A percentile compares a stretch with the other conserved stretches of the same genome.
Conservation (phyloP, 2,888 invertebrate species). For the Gnatocerus cornutus region DNA sequence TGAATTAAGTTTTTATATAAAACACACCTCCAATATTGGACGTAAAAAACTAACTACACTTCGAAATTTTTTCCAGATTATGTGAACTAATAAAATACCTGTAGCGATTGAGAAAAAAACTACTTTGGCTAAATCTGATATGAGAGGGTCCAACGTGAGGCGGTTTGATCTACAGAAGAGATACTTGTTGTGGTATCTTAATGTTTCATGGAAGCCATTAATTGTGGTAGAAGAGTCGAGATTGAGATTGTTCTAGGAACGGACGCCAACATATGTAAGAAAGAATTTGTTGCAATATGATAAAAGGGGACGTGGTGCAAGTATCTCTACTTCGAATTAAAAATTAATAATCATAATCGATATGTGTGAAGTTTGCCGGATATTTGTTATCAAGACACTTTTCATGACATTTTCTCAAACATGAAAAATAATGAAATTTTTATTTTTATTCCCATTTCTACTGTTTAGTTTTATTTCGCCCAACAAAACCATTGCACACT, state of each 20-base stretch:
- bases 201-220: constrained; percentile 22
- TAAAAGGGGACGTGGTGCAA: background rate
- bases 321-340: background rate
- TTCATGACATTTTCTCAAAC: too few species aligned
- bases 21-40: background rate
- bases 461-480: too few species aligned
- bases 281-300: constrained; percentile 2
- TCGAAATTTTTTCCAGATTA: background rate
- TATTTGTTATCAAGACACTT: too few species aligned
- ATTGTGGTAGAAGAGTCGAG: constrained; percentile 12
- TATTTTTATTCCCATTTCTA: too few species aligned
- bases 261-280: background rate
- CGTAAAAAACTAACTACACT: background rate
- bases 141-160: constrained; percentile 10
- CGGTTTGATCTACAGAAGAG: constrained; percentile 15
- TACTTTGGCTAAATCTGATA: constrained; percentile 11
- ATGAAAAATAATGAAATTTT: too few species aligned
- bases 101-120: constrained; percentile 3
- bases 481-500: too few species aligned
- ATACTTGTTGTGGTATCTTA: constrained; percentile 20
- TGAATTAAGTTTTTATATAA: constrained; percentile 1
- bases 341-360: background rate
- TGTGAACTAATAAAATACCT: constrained; percentile 1
- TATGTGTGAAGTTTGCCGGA: background rate
- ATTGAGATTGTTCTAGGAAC: constrained; percentile 15